phyloP scores from a whole-genome alignment of 2,797 vertebrate genomes.

The Tolypeutes matacus region DNA sequence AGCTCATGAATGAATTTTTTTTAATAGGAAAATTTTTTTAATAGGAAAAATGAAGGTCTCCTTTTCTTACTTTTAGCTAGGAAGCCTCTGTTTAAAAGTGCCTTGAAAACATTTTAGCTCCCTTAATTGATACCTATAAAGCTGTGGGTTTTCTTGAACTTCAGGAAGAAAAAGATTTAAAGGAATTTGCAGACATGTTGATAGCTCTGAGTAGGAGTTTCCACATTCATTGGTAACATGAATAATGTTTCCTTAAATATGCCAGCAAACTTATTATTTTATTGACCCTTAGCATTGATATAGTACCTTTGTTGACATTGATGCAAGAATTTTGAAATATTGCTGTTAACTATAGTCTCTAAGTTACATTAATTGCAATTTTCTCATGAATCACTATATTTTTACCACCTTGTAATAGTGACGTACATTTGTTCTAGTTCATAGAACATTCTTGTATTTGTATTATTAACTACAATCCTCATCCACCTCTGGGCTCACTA shows the following conservation, averaged over 20 bases:
- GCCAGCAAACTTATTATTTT: background rate
- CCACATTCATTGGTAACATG: background rate
- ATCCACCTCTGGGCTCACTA: no score
- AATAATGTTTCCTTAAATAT: constrained; percentile 52
- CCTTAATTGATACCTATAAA: background rate
- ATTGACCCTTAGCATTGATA: no score
- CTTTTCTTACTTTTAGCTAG: constrained; percentile 42
- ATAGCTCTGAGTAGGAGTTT: background rate
- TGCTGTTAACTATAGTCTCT: no score
- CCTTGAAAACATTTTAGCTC: constrained; percentile 47
- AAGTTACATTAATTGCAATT: no score
- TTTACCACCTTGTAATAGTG: no score
- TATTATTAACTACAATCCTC: no score
- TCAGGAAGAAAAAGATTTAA: background rate
- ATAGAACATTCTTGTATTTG: no score
- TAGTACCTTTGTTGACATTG: no score
- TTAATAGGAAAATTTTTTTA: no score
- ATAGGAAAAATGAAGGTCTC: background rate
- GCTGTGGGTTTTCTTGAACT: constrained; percentile 23
- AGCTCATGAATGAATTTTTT: constrained; percentile 2
- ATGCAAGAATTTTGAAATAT: no score
- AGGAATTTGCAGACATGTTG: constrained; percentile 9
- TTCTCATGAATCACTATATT: no score
- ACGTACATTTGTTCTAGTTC: no score
- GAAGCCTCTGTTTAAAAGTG: constrained; percentile 61